Base-by-base conservation (phyloP, 2,797 vertebrate species). In the Notolepis coatsorum region DNA sequence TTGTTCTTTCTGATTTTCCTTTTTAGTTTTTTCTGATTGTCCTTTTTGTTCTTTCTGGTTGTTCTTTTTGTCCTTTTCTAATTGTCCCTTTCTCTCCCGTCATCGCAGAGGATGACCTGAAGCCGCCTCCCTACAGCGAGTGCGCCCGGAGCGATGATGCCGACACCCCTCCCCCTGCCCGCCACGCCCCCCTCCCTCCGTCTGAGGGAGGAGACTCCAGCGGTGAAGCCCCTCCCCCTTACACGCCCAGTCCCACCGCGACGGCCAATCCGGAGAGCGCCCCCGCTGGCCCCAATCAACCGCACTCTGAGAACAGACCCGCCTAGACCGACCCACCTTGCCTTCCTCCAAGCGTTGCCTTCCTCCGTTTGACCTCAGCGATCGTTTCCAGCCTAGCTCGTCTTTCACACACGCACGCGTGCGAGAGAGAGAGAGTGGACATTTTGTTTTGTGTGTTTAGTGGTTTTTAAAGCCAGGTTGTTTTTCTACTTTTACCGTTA, bases 91-190 rank as follows among this genome's bases (percentile, higher is more conserved):
- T 27, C 42, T 48, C 15, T 37, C 38, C 43, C 33, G 9, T 57
- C 69, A n/a, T n/a, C 76, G 20, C 75, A 93, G 92, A 87, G 13
- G 93, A 94, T 0, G 93, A 94, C 56, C 89, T 94, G 71, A 95
- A 95, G 84, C 94, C 94, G 3, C 94, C 94, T 41, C 94, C 94
- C 0, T 95, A 95, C 88, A 95, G 93, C 25, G 93, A 95, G 74
- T 92, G 90, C 5, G 90, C 92, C 43, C 83, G 65, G 3, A 68
- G 73, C 0, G 81, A 80, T 0, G 81, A 79, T 39, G 64, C 77
- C 0, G 80, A 79, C 1, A 73, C 71, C 20, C 48, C 78, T 1
- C 72, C 12, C 6, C 73, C 77, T 9, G 60, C 70, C 39, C 65
- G 62, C 39, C 68, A 61, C 28, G 64, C 88, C 9, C 77, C 74